These are phyloP conservation scores for Acronicta aceris DNA, from an alignment of 2,888 invertebrate species.

Conservation along the genomic window DNA sequence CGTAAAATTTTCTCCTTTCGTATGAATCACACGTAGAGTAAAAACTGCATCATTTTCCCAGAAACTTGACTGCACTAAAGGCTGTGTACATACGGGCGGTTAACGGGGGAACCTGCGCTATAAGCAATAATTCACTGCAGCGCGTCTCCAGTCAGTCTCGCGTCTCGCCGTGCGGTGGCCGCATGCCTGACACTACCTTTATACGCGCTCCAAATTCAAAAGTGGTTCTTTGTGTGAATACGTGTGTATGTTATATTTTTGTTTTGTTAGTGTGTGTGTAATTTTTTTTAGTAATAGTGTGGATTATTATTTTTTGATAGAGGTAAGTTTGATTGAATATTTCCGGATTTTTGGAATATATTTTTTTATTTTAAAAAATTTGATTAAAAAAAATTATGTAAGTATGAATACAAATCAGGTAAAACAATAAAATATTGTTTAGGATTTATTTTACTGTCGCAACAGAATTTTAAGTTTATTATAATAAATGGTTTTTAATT, in stretches of 20 bases:
- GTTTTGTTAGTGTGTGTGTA: conserved; percentile 37
- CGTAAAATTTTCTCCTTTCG: too few relatives aligned
- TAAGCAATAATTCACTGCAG: conserved; percentile 50
- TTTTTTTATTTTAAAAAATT: neutral
- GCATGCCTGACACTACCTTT: conserved; percentile 23
- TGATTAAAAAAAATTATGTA: neutral
- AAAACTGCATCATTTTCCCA: conserved; percentile 25
- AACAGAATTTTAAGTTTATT: too few relatives aligned
- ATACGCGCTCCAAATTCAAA: conserved; percentile 43
- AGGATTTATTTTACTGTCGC: too few relatives aligned
- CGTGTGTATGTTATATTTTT: conserved; percentile 26
- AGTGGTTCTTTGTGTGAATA: conserved; percentile 53
- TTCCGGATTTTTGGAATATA: conserved; percentile 9
- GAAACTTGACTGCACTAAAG: conserved; percentile 49
- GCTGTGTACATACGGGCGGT: conserved; percentile 17
- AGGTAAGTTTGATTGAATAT: conserved; percentile 43
- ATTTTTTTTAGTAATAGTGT: conserved; percentile 28
- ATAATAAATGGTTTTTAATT: too few relatives aligned
- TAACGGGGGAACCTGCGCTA: conserved; percentile 50
- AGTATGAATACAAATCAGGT: too few relatives aligned
- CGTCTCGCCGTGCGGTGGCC: conserved; percentile 41
- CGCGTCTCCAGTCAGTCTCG: conserved; percentile 48
- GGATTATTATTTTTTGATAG: conserved; percentile 27
- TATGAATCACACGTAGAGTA: too few relatives aligned
- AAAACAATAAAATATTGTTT: too few relatives aligned